phyloP scores from a whole-genome alignment of 2,113 vertebrate species.

The Trogon surrucura region DNA sequence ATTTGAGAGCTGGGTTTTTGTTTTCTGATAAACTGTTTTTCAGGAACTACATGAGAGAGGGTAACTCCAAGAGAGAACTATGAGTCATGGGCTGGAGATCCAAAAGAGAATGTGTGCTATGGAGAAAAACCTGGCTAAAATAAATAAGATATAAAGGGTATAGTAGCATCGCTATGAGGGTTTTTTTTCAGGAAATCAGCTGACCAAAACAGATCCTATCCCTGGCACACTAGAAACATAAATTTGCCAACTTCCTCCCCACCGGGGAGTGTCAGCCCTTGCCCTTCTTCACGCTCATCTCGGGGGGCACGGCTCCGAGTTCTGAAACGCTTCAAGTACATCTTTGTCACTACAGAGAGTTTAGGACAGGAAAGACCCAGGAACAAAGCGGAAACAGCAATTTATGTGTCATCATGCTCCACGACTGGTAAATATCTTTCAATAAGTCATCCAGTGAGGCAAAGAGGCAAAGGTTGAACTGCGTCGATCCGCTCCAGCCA shows the following conservation, averaged over 20 bases:
- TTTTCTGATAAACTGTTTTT: neutral
- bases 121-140: neutral
- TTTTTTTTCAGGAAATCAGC: neutral
- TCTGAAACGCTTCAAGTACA: neutral
- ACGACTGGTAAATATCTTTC: neutral
- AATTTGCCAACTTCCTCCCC: neutral
- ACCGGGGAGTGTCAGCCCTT: neutral
- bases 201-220: neutral
- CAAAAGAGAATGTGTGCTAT: neutral
- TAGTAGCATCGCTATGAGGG: neutral
- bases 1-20: neutral
- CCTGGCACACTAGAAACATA: neutral
- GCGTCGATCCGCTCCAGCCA: neutral
- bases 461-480: conserved; percentile 67
- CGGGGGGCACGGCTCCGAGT: neutral
- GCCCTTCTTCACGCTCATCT: neutral
- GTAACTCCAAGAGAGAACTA: neutral
- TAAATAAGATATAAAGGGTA: neutral
- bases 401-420: neutral
- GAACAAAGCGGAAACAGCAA: neutral
- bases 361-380: neutral
- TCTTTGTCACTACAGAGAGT: neutral
- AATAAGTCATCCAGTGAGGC: conserved; percentile 46
- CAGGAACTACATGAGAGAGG: neutral
- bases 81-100: neutral